Base-by-base conservation (phyloP, 35 echinoderm and acorn worm genomes). In the Amphiura filiformis region DNA sequence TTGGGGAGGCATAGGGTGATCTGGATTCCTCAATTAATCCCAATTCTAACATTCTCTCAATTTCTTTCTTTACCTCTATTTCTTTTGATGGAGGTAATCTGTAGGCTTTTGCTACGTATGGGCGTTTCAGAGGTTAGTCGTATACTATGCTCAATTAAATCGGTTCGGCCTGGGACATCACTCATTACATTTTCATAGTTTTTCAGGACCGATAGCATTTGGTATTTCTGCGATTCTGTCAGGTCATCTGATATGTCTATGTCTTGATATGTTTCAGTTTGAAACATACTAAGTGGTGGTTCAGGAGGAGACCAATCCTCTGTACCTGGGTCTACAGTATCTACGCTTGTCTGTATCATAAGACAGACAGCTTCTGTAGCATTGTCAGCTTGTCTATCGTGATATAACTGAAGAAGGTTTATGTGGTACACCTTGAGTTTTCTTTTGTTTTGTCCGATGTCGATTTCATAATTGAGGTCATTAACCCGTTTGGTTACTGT, bases 1-100 rank as follows among this genome's bases (percentile, higher is more conserved):
- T 87, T 0, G 90, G 90, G 0, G 90, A 92, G 3, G 90, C 78
- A 87, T 92, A 92, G 2, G 90, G 78, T 0, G 84, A 87, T 1
- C 82, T 36, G 31, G 84, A 81, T 49, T 31, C 56, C 38, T 92
- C 76, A 40, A 87, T 87, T 0, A 92, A 34, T 65, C 78, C 90
- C 79, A 87, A 56, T 22, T 92, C 31, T 13, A 82, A 26, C 84
- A 92, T 87, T 34, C 15, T 52, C 39, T 86, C 15, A 76, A 96
- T 49, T 56, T 95, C 89, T 9, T 88, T 30, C 37, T 52, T 83
- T 0, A 96, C 82, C 40, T 36, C 44, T 39, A 2, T 84, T 77
- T 57, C 86, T 39, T 38, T 76, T 75, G 13, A 81, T 76, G 23
- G 56, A 32, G 28, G 90, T 83, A 32, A 91, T 17, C 31, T 84